These are phyloP conservation scores for Autographa pulchrina DNA, from an alignment of 2,888 invertebrate genomes.

Conservation along the genomic window DNA sequence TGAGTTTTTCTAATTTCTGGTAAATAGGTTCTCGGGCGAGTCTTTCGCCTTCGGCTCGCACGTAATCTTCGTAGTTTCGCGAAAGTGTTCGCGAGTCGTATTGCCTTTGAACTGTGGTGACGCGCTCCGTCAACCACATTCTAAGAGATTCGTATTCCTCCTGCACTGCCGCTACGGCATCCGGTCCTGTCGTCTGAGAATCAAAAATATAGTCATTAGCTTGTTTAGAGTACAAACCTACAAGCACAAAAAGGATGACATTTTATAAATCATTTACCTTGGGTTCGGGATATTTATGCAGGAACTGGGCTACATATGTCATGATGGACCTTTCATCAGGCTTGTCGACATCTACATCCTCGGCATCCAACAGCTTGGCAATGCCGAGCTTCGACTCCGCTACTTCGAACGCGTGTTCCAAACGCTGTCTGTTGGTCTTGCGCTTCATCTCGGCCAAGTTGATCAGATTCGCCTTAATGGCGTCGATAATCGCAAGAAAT, in stretches of 20 bases:
- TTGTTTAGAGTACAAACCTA: slow-evolving; percentile 9
- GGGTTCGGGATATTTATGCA: slow-evolving; percentile 98
- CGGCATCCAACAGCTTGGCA: slow-evolving; percentile 96
- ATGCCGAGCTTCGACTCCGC: slow-evolving; percentile 98
- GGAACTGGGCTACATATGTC: slow-evolving; percentile 99
- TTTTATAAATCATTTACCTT: slow-evolving; percentile 81
- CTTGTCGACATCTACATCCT: slow-evolving; percentile 98
- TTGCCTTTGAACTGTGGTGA: slow-evolving; percentile 93
- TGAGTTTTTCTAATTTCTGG: slow-evolving; percentile 93
- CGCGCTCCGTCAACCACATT: slow-evolving; percentile 95
- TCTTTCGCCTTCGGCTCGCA: slow-evolving; percentile 93
- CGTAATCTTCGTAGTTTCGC: slow-evolving; percentile 94
- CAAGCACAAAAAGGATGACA: background rate
- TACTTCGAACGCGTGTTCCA: slow-evolving; percentile 97
- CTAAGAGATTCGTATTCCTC: slow-evolving; percentile 94
- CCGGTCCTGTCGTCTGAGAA: slow-evolving; percentile 91
- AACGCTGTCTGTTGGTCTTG: slow-evolving; percentile 93
- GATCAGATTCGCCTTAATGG: slow-evolving; percentile 97
- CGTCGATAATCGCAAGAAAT: slow-evolving; percentile 98
- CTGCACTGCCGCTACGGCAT: slow-evolving; percentile 94
- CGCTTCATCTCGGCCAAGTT: slow-evolving; percentile 95
- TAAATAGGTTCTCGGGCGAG: slow-evolving; percentile 93
- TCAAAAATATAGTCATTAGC: slow-evolving; percentile 23
- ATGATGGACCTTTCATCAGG: slow-evolving; percentile 99
- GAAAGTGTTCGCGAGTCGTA: slow-evolving; percentile 93